These are phyloP conservation scores for Opisthograptis luteolata DNA, from an alignment of 2,888 invertebrate genomes.

Conservation along the genomic window DNA sequence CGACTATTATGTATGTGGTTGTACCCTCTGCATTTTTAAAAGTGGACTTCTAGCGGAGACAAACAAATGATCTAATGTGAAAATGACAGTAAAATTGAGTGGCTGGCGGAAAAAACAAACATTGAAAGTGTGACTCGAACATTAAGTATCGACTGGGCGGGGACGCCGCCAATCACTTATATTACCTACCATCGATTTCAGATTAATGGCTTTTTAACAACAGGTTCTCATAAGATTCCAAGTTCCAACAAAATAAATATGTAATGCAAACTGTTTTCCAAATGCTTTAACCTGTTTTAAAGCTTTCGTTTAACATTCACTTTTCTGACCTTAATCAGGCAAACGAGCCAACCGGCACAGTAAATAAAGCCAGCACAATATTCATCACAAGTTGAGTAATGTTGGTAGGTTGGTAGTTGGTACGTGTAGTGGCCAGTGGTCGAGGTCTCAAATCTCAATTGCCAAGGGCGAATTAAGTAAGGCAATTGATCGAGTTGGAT, in stretches of 20 bases:
- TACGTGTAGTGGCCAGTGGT: conserved; percentile 12
- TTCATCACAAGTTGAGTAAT: conserved; percentile 14
- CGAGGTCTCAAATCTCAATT: conserved; percentile 27
- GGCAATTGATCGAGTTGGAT: conserved; percentile 39
- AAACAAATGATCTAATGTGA: neutral
- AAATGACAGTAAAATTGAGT: neutral
- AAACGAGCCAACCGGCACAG: conserved; percentile 4
- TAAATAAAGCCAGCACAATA: conserved; percentile 12
- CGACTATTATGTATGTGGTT: no score
- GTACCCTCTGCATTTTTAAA: no score
- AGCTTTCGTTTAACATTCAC: conserved; percentile 8
- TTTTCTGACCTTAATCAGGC: conserved; percentile 4
- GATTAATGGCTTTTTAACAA: conserved; percentile 52
- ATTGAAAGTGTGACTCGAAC: conserved; percentile 2
- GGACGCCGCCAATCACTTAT: no score
- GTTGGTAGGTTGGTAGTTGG: neutral
- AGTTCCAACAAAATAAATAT: conserved; percentile 13
- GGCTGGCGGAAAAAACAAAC: neutral
- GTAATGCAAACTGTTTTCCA: neutral
- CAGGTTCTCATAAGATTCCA: conserved; percentile 28
- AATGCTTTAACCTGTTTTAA: neutral
- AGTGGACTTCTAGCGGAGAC: no score
- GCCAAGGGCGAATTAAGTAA: conserved; percentile 29
- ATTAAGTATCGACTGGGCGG: conserved; percentile 8
- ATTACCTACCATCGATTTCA: conserved; percentile 9